These are phyloP conservation scores for Protosalanx chinensis DNA, from an alignment of 2,797 vertebrate species.

Conservation along the genomic window DNA sequence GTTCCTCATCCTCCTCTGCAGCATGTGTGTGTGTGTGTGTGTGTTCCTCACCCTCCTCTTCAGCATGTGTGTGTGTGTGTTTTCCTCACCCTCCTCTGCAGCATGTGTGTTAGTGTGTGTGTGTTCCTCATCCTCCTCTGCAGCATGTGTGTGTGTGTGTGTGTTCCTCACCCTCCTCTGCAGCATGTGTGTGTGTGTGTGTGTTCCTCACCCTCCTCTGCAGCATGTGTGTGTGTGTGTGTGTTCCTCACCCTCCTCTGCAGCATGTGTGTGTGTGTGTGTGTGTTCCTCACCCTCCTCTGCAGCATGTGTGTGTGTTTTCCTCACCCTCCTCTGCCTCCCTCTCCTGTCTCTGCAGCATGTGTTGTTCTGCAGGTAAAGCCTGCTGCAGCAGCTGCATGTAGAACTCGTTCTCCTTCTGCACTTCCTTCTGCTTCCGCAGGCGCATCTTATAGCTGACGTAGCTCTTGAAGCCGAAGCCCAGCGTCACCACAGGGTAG, in stretches of 20 bases:
- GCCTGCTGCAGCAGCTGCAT: conserved; percentile 98
- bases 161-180: conserved; percentile 87
- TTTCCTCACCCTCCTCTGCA: conserved; percentile 89
- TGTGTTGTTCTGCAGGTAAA: conserved; percentile 92
- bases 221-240: conserved; percentile 20
- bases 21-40: conserved; percentile 82
- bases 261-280: conserved; percentile 18
- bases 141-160: conserved; percentile 18
- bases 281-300: conserved; percentile 82
- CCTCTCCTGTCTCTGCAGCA: conserved; percentile 93
- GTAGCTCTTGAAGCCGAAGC: conserved; percentile 98
- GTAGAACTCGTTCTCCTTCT: conserved; percentile 98
- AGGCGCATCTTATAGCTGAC: conserved; percentile 98
- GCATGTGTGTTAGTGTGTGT: conserved; percentile 75
- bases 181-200: conserved; percentile 82
- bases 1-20: conserved; percentile 88
- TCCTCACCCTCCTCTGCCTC: conserved; percentile 90
- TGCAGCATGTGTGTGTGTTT: conserved; percentile 81
- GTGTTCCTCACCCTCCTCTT: conserved; percentile 83
- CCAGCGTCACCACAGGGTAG: conserved; percentile 96
- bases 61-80: conserved; percentile 18
- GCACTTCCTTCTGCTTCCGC: conserved; percentile 95
- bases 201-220: too few relatives aligned
- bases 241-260: conserved; percentile 83
- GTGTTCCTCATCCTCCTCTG: conserved; percentile 83